These are phyloP conservation scores for Callosobruchus maculatus DNA, from an alignment of 2,888 invertebrate genomes.

Conservation along the genomic window DNA sequence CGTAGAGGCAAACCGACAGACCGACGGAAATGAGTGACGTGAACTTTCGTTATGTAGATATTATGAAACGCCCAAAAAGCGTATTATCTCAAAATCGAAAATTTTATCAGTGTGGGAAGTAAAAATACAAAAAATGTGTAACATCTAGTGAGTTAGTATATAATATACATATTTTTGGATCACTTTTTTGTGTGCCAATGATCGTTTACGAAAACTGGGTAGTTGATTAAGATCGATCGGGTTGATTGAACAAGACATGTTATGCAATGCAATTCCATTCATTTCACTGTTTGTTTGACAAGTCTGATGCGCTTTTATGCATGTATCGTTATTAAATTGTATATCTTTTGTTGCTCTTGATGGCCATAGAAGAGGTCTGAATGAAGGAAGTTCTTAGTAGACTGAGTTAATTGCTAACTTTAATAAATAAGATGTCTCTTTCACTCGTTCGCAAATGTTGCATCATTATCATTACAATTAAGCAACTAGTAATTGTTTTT, in stretches of 20 bases:
- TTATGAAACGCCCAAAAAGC: too few species aligned
- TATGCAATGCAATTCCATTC: too few species aligned
- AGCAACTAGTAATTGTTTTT: neutral
- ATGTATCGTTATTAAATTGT: neutral
- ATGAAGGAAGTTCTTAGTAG: neutral
- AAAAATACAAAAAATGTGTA: too few species aligned
- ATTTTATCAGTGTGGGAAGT: too few species aligned
- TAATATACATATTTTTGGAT: too few species aligned
- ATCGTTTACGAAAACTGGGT: neutral
- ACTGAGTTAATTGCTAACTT: neutral
- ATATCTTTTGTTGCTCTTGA: neutral
- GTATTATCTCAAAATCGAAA: too few species aligned
- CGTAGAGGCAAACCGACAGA: too few species aligned
- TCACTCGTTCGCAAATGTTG: neutral
- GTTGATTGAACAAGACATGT: neutral
- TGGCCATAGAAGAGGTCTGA: neutral
- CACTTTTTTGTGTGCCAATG: neutral
- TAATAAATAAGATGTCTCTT: neutral
- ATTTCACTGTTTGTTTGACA: too few species aligned
- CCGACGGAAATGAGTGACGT: too few species aligned
- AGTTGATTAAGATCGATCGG: neutral
- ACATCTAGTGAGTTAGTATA: too few species aligned
- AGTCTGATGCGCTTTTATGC: neutral
- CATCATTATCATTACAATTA: neutral
- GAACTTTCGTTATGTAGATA: too few species aligned